These are phyloP conservation scores for Trachops cirrhosus DNA, from an alignment of 2,797 vertebrate species.

Conservation along the genomic window DNA sequence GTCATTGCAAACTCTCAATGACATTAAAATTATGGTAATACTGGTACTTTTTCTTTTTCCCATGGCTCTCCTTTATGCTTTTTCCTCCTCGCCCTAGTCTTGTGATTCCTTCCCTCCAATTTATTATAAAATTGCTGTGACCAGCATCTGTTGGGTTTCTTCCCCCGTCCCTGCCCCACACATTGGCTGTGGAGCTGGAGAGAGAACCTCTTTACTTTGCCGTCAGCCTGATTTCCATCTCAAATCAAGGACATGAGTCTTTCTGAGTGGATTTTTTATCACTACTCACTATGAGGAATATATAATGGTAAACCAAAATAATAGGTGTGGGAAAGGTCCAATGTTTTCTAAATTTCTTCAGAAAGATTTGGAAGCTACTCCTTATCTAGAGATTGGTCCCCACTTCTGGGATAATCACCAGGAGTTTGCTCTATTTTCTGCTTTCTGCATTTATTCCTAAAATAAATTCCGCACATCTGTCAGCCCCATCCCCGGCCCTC, in stretches of 20 bases:
- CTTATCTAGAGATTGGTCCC: not conserved
- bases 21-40: not conserved
- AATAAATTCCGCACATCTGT: not conserved
- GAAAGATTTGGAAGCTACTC: not conserved
- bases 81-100: not conserved
- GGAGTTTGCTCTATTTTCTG: not conserved
- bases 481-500: not conserved
- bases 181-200: not conserved
- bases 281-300: not conserved
- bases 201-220: not conserved
- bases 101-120: not conserved
- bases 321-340: not conserved
- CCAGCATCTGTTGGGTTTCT: not conserved
- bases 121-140: not conserved
- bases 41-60: not conserved
- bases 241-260: not conserved
- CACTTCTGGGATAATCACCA: not conserved
- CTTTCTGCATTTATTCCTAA: not conserved
- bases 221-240: not conserved
- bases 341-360: not conserved
- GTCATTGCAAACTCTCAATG: not conserved
- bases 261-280: not conserved
- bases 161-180: not conserved
- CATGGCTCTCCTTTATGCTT: not conserved
- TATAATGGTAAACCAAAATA: not conserved